Percentiles rank a stretch among this genome's conserved stretches.
Evolutionary conservation across 2,888 invertebrate species (phyloP).

Genomic region (Quadroppia sp.): DNA sequence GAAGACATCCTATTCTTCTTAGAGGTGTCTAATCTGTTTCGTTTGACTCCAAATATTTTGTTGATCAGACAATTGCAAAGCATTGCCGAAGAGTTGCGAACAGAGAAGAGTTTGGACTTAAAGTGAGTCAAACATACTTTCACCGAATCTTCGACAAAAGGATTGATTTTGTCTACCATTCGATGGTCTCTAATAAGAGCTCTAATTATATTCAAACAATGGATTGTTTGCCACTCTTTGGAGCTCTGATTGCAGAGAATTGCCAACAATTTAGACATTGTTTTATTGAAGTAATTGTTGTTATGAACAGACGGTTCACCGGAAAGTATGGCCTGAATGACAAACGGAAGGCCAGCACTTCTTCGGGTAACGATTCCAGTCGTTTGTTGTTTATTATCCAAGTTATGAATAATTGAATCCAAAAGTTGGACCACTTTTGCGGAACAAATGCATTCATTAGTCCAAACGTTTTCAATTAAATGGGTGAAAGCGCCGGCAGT

Average conservation of each 20-base stretch:
- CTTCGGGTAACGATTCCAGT: conserved; percentile 65
- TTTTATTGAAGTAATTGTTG: conserved; percentile 7
- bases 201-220: conserved; percentile 80
- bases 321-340: conserved; percentile 64
- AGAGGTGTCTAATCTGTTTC: conserved; percentile 14
- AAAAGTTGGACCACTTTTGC: conserved; percentile 55
- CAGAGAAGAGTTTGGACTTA: conserved; percentile 59
- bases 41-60: conserved; percentile 69
- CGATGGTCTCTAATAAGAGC: conserved; percentile 72
- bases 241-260: neutral
- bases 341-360: conserved; percentile 90
- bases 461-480: conserved; percentile 35
- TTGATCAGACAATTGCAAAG: conserved; percentile 76
- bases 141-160: conserved; percentile 61
- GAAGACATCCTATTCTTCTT: conserved; percentile 37
- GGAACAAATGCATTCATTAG: conserved; percentile 41
- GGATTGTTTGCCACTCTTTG: conserved; percentile 55
- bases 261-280: conserved; percentile 32
- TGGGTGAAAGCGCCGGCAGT: conserved; percentile 79
- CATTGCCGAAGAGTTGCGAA: conserved; percentile 75
- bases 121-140: conserved; percentile 15
- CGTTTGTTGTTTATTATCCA: neutral
- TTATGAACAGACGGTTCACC: conserved; percentile 30
- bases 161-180: conserved; percentile 68
- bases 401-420: conserved; percentile 21